Percentiles rank a stretch among this genome's conserved stretches.
These are phyloP conservation scores for Eurystomus glaucurus DNA, from an alignment of 2,797 vertebrate species.

Conservation along the genomic window DNA sequence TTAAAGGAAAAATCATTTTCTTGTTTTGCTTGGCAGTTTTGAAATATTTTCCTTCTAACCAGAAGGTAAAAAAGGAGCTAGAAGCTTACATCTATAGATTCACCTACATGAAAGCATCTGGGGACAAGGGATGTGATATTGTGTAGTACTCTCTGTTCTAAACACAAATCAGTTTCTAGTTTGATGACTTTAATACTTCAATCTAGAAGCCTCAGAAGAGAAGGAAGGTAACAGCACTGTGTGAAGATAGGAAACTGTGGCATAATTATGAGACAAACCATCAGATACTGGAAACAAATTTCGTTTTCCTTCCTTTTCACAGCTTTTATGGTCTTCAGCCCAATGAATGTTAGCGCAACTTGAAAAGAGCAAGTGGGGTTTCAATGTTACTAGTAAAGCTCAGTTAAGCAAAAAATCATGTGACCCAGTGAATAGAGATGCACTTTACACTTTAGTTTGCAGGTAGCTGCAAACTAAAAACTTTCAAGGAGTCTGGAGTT, in stretches of 20 bases:
- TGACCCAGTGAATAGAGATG: background rate
- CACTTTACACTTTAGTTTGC: too few relatives aligned
- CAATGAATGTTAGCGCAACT: background rate
- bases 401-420: background rate
- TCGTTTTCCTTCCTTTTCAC: background rate
- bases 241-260: background rate
- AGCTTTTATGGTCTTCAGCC: background rate
- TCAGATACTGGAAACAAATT: background rate
- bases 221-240: background rate
- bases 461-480: background rate
- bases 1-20: background rate
- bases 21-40: background rate
- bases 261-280: background rate
- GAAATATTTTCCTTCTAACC: background rate
- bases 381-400: background rate
- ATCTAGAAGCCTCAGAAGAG: background rate
- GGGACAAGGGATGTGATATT: background rate
- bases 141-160: background rate
- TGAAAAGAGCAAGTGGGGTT: background rate
- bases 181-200: background rate
- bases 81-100: background rate
- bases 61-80: background rate
- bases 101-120: rapidly evolving
- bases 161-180: background rate
- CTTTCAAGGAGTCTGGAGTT: background rate